Evolutionary conservation across 2,888 invertebrate species (phyloP), one percentile per base, ranked within the genome.

Genomic region (Drosophila mulleri): DNA sequence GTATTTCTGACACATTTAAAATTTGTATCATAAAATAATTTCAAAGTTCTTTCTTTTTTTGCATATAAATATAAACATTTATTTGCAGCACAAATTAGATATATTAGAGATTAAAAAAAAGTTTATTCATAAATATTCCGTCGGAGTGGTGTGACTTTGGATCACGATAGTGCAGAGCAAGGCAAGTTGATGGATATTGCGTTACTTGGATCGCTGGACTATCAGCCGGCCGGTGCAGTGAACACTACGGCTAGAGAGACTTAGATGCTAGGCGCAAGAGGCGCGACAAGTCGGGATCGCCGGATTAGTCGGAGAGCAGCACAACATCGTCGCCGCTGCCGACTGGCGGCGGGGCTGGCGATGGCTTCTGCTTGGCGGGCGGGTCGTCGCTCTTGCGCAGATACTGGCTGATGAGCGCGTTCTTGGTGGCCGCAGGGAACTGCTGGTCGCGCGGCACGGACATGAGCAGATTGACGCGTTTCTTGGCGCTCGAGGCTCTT

Each of bases 331-430:
- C 76, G 53, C 23, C 47, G 42, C 11, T 53, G n/a, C 9, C 14
- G 32, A 59, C 16, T 23, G 52, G 26, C 18, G 50, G 8, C 16
- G 58, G 9, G n/a, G 53, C 37, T 8, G 64, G 12, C 20, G 48
- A 18, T 3, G 35, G 3, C 32, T 47, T 52, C 29, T 39, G 58
- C 7, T 53, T 47, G 29, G n/a, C 69, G 44, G 78, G 26, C 39
- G 54, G 61, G 9, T 76, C 75, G 23, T 67, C 77, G 12, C 69
- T 77, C 52, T 90, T 91, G 50, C 89, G 93, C 20, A 94, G 92
- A 65, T 93, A 94, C 73, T 94, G 92, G 41, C 94, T 94, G 29
- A 94, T 94, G 9, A 93, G 80, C 3, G 88, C 91, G 58, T 92
- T 93, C 76, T 92, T 93, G 29, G 88, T 74, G 50, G 88, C 78